These are phyloP conservation scores for Hystrix cristata DNA, from an alignment of 2,113 vertebrate species.

Conservation along the genomic window DNA sequence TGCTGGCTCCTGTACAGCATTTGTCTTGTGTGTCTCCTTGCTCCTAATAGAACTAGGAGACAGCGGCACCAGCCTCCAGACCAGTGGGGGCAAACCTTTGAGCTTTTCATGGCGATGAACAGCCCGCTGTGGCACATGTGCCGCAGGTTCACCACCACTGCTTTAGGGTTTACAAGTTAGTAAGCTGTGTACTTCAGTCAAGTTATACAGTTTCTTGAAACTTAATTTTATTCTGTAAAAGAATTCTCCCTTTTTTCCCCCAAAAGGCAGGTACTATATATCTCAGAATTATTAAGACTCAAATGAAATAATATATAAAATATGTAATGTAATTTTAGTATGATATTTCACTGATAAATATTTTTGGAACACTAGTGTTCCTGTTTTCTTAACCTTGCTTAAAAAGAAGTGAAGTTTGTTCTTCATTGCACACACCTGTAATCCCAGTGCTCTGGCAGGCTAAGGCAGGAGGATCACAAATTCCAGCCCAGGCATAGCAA, in stretches of 20 bases:
- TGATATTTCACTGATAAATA: background rate
- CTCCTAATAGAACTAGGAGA: background rate
- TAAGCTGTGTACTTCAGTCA: background rate
- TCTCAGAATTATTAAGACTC: slow-evolving; percentile 44
- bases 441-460: background rate
- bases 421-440: background rate
- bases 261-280: background rate
- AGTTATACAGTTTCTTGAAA: background rate
- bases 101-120: background rate
- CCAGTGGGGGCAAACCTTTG: background rate
- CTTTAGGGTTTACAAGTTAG: background rate
- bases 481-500: background rate
- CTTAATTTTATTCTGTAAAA: slow-evolving; percentile 54
- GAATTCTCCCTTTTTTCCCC: background rate
- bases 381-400: slow-evolving; percentile 5
- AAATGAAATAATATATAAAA: background rate
- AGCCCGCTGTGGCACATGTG: background rate
- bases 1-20: background rate
- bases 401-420: background rate
- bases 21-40: background rate
- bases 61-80: background rate
- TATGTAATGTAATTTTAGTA: slow-evolving; percentile 4
- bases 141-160: background rate
- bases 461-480: background rate
- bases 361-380: background rate